Conservation (phyloP, 2,797 vertebrate species). For the Erpetoichthys calabaricus region DNA sequence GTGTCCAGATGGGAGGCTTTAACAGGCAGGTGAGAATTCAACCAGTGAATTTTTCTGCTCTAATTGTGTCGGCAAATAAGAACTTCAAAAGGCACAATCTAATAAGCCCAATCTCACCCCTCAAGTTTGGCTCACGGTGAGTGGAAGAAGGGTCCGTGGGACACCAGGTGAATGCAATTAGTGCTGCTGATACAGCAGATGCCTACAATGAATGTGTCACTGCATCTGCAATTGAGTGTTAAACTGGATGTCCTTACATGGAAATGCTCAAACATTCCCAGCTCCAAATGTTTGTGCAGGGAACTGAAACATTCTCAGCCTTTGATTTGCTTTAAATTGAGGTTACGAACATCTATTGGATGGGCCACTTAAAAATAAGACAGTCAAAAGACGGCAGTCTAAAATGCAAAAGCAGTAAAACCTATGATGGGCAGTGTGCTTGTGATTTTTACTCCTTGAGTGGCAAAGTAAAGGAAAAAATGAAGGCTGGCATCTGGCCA, state of each 20-base stretch:
- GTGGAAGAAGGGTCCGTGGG: slow-evolving; percentile 27
- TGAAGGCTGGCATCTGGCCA: too few relatives aligned
- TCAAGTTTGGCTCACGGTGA: slow-evolving; percentile 14
- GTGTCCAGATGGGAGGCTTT: slow-evolving; percentile 53
- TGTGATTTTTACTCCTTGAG: too few relatives aligned
- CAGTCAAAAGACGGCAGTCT: too few relatives aligned
- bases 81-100: slow-evolving; percentile 41
- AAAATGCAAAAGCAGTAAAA: too few relatives aligned
- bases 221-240: slow-evolving; percentile 44
- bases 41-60: slow-evolving; percentile 35
- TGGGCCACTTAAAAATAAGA: too few relatives aligned
- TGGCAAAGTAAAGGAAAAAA: too few relatives aligned
- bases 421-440: too few relatives aligned
- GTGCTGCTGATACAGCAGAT: slow-evolving; percentile 24
- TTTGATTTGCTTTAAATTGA: too few relatives aligned
- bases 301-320: too few relatives aligned
- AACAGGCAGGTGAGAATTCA: slow-evolving; percentile 24
- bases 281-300: too few relatives aligned
- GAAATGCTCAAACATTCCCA: slow-evolving; percentile 3
- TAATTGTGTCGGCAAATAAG: slow-evolving; percentile 52
- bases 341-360: too few relatives aligned
- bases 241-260: slow-evolving; percentile 39
- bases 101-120: slow-evolving; percentile 34
- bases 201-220: slow-evolving; percentile 27
- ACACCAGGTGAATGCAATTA: slow-evolving; percentile 57